Conservation (phyloP, 2,113 vertebrate species). For the Tachysurus fulvidraco region DNA sequence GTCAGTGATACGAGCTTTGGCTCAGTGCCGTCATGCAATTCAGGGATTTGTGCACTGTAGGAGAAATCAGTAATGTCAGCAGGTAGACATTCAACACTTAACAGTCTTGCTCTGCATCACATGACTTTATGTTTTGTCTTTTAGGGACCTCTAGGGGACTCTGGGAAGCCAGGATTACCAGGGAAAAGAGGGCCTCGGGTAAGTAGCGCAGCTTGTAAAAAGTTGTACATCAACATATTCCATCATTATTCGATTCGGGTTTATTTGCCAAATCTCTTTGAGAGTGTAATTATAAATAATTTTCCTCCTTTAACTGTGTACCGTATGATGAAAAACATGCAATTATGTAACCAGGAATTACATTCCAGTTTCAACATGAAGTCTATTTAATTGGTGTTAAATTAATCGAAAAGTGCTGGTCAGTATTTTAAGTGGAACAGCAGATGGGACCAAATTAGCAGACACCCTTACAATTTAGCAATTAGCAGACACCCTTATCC, state of each 20-base stretch:
- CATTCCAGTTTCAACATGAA: too few relatives aligned
- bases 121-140: constrained; percentile 49
- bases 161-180: constrained; percentile 84
- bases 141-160: constrained; percentile 85
- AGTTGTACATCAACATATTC: background rate
- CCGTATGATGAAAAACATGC: too few relatives aligned
- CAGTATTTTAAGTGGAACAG: background rate
- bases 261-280: too few relatives aligned
- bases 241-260: background rate
- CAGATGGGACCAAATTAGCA: background rate
- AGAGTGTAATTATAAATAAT: too few relatives aligned
- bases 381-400: background rate
- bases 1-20: background rate
- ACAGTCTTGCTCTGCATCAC: constrained; percentile 35
- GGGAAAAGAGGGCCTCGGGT: constrained; percentile 90
- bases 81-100: constrained; percentile 38
- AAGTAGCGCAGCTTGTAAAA: constrained; percentile 64
- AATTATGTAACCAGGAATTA: too few relatives aligned
- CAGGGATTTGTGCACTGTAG: background rate
- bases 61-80: constrained; percentile 28
- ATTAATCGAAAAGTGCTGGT: background rate
- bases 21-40: constrained; percentile 10
- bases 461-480: background rate
- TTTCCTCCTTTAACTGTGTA: too few relatives aligned
- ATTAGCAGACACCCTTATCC: too few relatives aligned